These are phyloP conservation scores for Camponotus pennsylvanicus DNA, from an alignment of 1,140 invertebrate genomes.

Conservation along the genomic window DNA sequence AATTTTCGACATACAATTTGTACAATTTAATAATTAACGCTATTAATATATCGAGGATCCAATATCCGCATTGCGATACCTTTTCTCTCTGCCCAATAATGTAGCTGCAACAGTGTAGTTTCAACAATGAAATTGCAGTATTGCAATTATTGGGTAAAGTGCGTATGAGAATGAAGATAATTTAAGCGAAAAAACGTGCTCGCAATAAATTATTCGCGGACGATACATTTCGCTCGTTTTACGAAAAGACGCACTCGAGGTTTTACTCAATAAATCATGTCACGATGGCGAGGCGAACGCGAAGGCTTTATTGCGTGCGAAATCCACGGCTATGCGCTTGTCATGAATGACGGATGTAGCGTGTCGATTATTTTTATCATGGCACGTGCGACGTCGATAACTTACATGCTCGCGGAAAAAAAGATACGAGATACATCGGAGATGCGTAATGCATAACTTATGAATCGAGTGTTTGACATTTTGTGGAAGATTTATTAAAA, in stretches of 20 bases:
- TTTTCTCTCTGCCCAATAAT: constrained; percentile 1
- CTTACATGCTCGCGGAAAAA: background rate
- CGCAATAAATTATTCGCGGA: constrained; percentile 28
- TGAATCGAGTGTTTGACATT: background rate
- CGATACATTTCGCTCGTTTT: constrained; percentile 8
- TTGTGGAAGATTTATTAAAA: background rate
- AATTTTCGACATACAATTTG: constrained; percentile 11
- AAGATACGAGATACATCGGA: background rate
- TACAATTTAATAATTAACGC: background rate
- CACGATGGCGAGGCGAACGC: background rate
- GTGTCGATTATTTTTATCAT: constrained; percentile 42
- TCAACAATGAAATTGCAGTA: background rate
- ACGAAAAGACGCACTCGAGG: constrained; percentile 13
- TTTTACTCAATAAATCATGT: constrained; percentile 37
- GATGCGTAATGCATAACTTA: background rate
- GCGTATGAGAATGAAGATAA: constrained; percentile 1
- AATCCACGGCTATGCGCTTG: constrained; percentile 14
- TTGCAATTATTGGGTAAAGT: background rate
- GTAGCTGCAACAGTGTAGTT: background rate
- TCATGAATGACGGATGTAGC: constrained; percentile 24
- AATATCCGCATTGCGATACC: background rate
- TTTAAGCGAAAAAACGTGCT: constrained; percentile 20
- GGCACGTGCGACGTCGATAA: constrained; percentile 12
- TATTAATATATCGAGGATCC: background rate
- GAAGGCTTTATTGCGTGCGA: constrained; percentile 14